These are phyloP conservation scores for Antechinus stuartii DNA, from an alignment of 2,113 vertebrate species.

Conservation along the genomic window DNA sequence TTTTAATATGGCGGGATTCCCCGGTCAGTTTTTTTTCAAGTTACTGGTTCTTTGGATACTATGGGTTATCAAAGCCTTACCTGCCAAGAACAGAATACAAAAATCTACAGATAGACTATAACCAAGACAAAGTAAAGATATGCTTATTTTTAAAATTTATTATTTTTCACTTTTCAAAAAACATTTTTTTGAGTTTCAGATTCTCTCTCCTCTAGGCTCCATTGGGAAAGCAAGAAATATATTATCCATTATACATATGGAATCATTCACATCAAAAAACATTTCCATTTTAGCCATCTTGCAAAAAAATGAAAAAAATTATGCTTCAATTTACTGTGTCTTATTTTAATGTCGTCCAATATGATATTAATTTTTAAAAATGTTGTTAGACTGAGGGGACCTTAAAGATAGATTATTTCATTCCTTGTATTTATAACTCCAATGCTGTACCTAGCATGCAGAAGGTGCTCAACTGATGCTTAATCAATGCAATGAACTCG, in stretches of 20 bases:
- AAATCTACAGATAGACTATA: neutral
- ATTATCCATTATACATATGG: neutral
- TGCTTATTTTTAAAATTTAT: neutral
- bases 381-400: neutral
- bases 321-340: neutral
- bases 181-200: neutral
- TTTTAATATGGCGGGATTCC: neutral
- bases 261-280: neutral
- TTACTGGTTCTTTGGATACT: neutral
- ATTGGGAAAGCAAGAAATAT: neutral
- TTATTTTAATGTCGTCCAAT: neutral
- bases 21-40: neutral
- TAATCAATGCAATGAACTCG: neutral
- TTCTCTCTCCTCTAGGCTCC: neutral
- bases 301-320: neutral
- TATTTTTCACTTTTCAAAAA: neutral
- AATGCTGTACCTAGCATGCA: neutral
- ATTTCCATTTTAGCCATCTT: neutral
- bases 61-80: neutral
- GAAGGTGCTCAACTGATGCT: neutral
- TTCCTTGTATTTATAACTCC: neutral
- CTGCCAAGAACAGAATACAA: neutral
- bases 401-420: neutral
- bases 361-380: neutral
- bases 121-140: neutral